Conservation (phyloP, 2,888 invertebrate species). For the Morpho deidamia region DNA sequence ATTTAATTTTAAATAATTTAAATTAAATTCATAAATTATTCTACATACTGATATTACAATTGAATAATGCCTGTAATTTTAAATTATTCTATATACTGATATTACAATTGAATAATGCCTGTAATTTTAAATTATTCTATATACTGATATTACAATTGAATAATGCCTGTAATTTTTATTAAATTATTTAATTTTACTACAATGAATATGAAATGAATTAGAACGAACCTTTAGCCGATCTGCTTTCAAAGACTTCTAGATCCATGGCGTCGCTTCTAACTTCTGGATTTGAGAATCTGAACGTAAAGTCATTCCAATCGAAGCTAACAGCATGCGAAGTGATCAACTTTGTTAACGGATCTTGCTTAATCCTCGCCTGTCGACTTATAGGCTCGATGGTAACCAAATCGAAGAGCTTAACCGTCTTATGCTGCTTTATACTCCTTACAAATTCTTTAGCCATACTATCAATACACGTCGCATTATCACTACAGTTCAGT, state of each 20-base stretch:
- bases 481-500: slow-evolving; percentile 79
- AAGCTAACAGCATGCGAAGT: slow-evolving; percentile 74
- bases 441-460: slow-evolving; percentile 70
- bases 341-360: slow-evolving; percentile 59
- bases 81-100: no score
- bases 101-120: no score
- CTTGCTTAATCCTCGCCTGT: slow-evolving; percentile 56
- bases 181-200: no score
- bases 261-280: slow-evolving; percentile 67
- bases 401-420: slow-evolving; percentile 73
- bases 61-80: no score
- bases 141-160: no score
- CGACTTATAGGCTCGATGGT: slow-evolving; percentile 74
- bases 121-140: no score
- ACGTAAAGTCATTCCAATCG: slow-evolving; percentile 73
- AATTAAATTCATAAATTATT: no score
- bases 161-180: no score
- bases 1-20: no score
- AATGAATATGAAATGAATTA: no score
- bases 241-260: slow-evolving; percentile 63
- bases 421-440: slow-evolving; percentile 70
- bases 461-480: slow-evolving; percentile 76
- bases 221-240: slow-evolving; percentile 64
- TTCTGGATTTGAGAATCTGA: slow-evolving; percentile 67
- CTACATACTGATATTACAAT: no score